Evolutionary conservation across 2,888 invertebrate genomes (phyloP).

Genomic region (Mesorhabditis sp.): DNA sequence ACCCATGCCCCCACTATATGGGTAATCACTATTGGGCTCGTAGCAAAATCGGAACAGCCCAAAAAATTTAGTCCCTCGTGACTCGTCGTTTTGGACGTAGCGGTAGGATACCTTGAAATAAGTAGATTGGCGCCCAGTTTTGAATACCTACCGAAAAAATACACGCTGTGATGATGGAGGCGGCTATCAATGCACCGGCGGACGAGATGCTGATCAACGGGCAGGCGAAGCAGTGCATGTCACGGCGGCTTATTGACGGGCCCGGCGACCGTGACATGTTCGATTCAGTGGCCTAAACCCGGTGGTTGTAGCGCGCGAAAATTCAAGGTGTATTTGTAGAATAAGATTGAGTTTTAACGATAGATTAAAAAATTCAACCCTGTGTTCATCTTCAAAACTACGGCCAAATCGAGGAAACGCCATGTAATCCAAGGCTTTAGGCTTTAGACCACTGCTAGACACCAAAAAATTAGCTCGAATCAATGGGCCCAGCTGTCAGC

Average conservation of each 20-base stretch:
- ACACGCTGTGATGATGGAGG: background rate
- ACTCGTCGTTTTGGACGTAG: slow-evolving; percentile 18
- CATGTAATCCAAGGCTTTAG: too few relatives aligned
- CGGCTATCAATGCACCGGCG: background rate
- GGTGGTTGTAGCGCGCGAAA: too few relatives aligned
- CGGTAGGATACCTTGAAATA: slow-evolving; percentile 18
- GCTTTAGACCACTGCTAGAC: too few relatives aligned
- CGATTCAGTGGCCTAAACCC: too few relatives aligned
- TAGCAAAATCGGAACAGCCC: slow-evolving; percentile 41
- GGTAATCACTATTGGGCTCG: slow-evolving; percentile 19
- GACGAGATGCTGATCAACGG: background rate
- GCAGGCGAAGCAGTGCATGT: background rate
- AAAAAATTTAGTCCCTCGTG: slow-evolving; percentile 24
- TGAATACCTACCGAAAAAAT: slow-evolving; percentile 3
- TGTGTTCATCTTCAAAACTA: too few relatives aligned
- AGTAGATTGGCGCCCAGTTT: too few relatives aligned
- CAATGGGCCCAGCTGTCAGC: too few relatives aligned
- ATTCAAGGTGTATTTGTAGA: too few relatives aligned
- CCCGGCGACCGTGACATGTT: background rate
- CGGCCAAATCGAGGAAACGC: too few relatives aligned
- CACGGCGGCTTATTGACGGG: background rate
- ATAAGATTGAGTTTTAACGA: too few relatives aligned
- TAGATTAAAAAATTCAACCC: too few relatives aligned
- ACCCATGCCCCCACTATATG: background rate
- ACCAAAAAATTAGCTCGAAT: too few relatives aligned